Evolutionary conservation across 1,140 invertebrate genomes (phyloP).

Genomic region (Heliconius nattereri): DNA sequence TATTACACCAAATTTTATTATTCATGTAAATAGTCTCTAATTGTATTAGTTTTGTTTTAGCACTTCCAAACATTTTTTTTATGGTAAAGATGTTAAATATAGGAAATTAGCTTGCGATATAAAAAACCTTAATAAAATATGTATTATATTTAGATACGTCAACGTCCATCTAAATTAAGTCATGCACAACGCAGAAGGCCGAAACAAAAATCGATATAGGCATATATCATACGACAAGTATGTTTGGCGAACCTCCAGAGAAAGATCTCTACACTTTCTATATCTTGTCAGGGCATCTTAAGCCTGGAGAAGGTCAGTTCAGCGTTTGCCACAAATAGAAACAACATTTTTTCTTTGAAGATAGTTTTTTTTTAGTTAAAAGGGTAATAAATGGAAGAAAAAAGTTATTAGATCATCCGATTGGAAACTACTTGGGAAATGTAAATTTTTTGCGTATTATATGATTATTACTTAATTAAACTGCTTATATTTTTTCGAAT

Average conservation of each 20-base stretch:
- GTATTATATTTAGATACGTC: background rate
- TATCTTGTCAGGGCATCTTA: conserved; percentile 10
- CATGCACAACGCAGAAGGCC: background rate
- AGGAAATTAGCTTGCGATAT: background rate
- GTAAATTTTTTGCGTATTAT: too few species aligned
- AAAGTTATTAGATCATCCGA: too few species aligned
- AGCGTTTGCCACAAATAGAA: background rate
- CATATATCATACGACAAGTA: background rate
- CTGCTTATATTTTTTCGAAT: too few species aligned
- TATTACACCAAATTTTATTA: too few species aligned
- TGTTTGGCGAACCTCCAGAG: background rate
- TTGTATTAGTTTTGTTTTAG: too few species aligned
- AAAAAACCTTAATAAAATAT: background rate
- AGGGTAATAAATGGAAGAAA: background rate
- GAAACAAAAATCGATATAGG: conserved; percentile 4
- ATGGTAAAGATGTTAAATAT: background rate
- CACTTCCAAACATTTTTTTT: too few species aligned
- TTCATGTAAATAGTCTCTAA: too few species aligned
- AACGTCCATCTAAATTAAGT: background rate
- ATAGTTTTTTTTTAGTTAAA: background rate
- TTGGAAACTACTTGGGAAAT: too few species aligned
- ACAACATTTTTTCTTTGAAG: background rate
- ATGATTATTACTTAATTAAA: too few species aligned
- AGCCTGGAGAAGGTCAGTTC: background rate
- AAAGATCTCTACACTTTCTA: conserved; percentile 4